Conservation (phyloP, 2,888 invertebrate genomes). For the Spisula subtruncata region DNA sequence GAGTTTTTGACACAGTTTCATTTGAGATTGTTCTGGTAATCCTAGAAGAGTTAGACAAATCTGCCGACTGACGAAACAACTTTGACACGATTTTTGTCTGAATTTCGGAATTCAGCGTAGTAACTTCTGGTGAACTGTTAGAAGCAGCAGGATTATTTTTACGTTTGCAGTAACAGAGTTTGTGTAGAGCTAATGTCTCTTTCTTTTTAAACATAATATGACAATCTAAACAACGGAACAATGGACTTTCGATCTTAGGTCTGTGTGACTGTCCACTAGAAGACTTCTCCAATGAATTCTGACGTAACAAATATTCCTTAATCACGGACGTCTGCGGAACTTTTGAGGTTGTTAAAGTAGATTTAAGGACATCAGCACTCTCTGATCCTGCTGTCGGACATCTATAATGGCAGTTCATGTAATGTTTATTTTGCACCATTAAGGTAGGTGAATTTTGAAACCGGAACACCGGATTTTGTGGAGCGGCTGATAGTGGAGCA, state of each 20-base stretch:
- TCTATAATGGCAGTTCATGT: constrained; percentile 43
- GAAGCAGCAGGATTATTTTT: constrained; percentile 30
- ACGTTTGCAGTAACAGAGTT: constrained; percentile 91
- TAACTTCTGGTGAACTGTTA: not conserved
- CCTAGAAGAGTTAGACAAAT: no score
- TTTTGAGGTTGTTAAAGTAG: constrained; percentile 86
- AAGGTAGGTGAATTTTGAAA: constrained; percentile 35
- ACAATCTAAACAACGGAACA: constrained; percentile 91
- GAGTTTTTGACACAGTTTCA: not conserved
- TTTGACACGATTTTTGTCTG: constrained; percentile 55
- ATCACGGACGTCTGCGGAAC: constrained; percentile 86
- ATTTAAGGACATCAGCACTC: constrained; percentile 39
- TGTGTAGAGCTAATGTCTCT: constrained; percentile 94
- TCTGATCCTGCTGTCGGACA: constrained; percentile 53
- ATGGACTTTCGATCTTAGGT: not conserved
- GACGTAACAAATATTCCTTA: constrained; percentile 93
- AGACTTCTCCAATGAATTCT: constrained; percentile 18
- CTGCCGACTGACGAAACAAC: constrained; percentile 47
- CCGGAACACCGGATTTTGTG: constrained; percentile 53
- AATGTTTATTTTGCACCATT: not conserved
- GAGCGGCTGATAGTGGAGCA: not conserved
- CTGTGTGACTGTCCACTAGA: not conserved
- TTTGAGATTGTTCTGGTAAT: not conserved
- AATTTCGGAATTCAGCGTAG: constrained; percentile 24
- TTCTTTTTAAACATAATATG: constrained; percentile 93